Percentiles rank a stretch among this genome's conserved stretches.
phyloP scores from a whole-genome alignment of 2,888 invertebrate species.

The Agriotes lineatus region DNA sequence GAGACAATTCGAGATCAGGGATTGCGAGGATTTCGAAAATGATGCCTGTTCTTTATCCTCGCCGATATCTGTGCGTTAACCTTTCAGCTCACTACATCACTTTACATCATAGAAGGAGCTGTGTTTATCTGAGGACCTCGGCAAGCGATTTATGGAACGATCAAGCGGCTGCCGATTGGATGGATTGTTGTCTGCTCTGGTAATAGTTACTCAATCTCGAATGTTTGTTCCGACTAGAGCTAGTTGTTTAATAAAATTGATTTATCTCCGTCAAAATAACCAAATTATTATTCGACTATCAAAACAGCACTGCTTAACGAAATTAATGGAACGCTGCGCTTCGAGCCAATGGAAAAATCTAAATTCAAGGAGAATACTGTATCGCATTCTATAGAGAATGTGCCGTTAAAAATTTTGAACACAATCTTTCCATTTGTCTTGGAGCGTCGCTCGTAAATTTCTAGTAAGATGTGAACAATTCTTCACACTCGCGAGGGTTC shows the following conservation, averaged over 20 bases:
- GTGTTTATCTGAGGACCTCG: conserved; percentile 42
- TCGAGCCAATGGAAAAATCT: conserved; percentile 23
- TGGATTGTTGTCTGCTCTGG: conserved; percentile 35
- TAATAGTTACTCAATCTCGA: conserved; percentile 23
- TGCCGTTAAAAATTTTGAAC: conserved; percentile 84
- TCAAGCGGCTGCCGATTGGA: conserved; percentile 39
- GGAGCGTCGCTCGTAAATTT: conserved; percentile 81
- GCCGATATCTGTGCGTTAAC: conserved; percentile 42
- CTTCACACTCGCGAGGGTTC: conserved; percentile 54
- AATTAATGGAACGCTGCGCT: conserved; percentile 8
- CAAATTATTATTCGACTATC: conserved; percentile 4
- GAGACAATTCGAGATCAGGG: conserved; percentile 44
- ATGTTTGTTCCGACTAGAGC: conserved; percentile 17
- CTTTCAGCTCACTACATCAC: conserved; percentile 44
- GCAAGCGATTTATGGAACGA: conserved; percentile 44
- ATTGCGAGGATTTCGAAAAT: conserved; percentile 45
- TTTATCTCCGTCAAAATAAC: conserved; percentile 16
- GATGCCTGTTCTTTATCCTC: conserved; percentile 44
- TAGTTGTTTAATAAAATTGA: conserved; percentile 21
- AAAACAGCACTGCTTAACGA: background rate
- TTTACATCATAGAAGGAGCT: conserved; percentile 42
- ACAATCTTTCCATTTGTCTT: conserved; percentile 85
- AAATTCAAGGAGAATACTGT: conserved; percentile 27
- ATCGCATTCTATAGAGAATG: conserved; percentile 67
- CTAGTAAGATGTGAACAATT: conserved; percentile 73